Percentiles rank a stretch among this genome's conserved stretches.
phyloP scores from a whole-genome alignment of 2,797 vertebrate genomes.

The Phalloptychus januarius region DNA sequence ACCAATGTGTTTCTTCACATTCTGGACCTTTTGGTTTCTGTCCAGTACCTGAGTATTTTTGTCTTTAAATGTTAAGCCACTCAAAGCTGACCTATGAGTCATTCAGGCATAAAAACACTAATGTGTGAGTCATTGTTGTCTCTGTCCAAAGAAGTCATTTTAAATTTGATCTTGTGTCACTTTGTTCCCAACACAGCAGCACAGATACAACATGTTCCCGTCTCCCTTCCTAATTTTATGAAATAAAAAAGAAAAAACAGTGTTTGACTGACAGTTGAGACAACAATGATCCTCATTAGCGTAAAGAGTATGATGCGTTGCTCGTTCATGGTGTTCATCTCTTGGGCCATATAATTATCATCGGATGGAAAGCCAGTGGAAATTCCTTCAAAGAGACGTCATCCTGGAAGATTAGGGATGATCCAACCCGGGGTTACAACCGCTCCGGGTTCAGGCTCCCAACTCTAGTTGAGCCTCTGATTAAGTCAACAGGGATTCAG shows the following conservation, averaged over 20 bases:
- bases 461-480: constrained; percentile 63
- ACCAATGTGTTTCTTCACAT: not conserved
- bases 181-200: not conserved
- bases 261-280: not conserved
- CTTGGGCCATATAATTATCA: constrained; percentile 55
- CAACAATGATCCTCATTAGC: constrained; percentile 22
- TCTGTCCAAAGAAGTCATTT: not conserved
- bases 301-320: constrained; percentile 20
- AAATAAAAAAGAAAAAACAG: not conserved
- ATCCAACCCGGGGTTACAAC: constrained; percentile 64
- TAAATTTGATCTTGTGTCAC: not conserved
- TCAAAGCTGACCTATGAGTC: not conserved
- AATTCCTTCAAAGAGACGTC: constrained; percentile 61
- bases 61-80: not conserved
- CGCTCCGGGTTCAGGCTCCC: constrained; percentile 43
- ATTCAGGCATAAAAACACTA: not conserved
- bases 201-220: not conserved
- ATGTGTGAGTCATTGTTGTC: not conserved
- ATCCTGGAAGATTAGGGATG: constrained; percentile 55
- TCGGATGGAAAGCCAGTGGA: constrained; percentile 48
- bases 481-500: constrained; percentile 59
- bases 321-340: constrained; percentile 51
- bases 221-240: not conserved
- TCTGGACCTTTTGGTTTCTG: not conserved
- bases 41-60: not conserved